Percentiles rank a stretch among this genome's conserved stretches.
phyloP scores from a whole-genome alignment of 2,797 vertebrate genomes.

The Accipiter badius region DNA sequence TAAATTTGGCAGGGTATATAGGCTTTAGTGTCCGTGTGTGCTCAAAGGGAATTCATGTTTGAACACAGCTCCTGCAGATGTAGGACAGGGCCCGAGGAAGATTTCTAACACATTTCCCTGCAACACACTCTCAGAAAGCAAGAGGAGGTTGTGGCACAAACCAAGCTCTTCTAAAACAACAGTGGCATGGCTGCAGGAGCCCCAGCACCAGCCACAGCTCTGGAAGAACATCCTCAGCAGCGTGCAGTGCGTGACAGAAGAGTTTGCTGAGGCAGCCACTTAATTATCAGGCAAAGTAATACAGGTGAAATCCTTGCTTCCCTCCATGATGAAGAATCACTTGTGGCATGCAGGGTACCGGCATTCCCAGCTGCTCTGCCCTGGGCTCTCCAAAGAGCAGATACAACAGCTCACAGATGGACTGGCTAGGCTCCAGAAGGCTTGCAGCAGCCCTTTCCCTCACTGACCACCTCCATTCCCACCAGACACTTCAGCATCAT shows the following conservation, averaged over 20 bases:
- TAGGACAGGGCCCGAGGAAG: not conserved
- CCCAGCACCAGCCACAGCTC: not conserved
- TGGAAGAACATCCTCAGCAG: not conserved
- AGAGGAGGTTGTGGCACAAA: not conserved
- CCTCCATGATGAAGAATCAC: not conserved
- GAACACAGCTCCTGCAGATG: not conserved
- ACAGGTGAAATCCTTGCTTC: not conserved
- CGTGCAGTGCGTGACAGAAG: fast-evolving
- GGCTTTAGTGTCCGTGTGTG: fast-evolving
- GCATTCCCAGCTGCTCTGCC: not conserved
- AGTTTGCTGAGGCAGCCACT: not conserved
- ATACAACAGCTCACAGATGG: not conserved
- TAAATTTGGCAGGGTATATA: not conserved
- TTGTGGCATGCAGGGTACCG: not conserved
- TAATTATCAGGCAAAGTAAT: not conserved
- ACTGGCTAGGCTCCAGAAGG: fast-evolving
- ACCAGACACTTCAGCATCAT: not conserved
- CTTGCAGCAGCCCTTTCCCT: not conserved
- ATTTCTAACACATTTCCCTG: not conserved
- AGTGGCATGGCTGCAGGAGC: not conserved
- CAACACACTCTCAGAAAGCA: not conserved
- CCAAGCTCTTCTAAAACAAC: not conserved
- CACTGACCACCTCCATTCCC: not conserved
- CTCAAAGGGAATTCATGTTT: not conserved
- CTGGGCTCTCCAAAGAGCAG: not conserved